These are phyloP conservation scores for Acrossocheilus fasciatus DNA, from an alignment of 2,797 vertebrate genomes.

Conservation along the genomic window DNA sequence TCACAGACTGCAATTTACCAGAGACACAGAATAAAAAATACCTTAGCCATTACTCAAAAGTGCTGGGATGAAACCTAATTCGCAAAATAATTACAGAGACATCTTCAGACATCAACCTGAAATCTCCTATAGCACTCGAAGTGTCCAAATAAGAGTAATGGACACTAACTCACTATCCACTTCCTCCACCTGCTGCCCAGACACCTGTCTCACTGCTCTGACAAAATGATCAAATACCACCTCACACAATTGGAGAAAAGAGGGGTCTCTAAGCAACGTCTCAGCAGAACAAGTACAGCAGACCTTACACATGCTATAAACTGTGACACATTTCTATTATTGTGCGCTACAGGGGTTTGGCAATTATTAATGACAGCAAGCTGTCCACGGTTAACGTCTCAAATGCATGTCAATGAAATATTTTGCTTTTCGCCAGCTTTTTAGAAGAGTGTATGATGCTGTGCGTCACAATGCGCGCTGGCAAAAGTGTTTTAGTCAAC, in stretches of 20 bases:
- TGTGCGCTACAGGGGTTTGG: not conserved
- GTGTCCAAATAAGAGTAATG: not conserved
- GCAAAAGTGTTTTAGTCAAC: not conserved
- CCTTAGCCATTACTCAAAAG: not conserved
- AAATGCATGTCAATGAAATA: not conserved
- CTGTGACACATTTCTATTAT: constrained; percentile 5
- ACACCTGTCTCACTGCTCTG: constrained; percentile 2
- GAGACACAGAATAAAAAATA: not conserved
- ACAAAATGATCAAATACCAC: constrained; percentile 6
- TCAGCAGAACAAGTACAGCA: constrained; percentile 4
- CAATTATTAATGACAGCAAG: constrained; percentile 22
- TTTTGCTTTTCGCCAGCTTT: not conserved
- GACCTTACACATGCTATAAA: constrained; percentile 7
- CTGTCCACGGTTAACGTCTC: not conserved
- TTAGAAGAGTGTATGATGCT: not conserved
- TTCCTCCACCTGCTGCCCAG: constrained; percentile 20
- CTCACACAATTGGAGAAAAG: not conserved
- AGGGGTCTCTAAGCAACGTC: not conserved
- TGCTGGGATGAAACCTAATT: not conserved
- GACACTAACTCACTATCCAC: not conserved
- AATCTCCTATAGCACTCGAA: not conserved
- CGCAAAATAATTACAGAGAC: not conserved
- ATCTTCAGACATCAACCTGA: not conserved
- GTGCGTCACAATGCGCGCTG: not conserved
- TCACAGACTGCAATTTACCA: not conserved